Base-by-base conservation (phyloP, 2,113 vertebrate species). In the Merops nubicus region DNA sequence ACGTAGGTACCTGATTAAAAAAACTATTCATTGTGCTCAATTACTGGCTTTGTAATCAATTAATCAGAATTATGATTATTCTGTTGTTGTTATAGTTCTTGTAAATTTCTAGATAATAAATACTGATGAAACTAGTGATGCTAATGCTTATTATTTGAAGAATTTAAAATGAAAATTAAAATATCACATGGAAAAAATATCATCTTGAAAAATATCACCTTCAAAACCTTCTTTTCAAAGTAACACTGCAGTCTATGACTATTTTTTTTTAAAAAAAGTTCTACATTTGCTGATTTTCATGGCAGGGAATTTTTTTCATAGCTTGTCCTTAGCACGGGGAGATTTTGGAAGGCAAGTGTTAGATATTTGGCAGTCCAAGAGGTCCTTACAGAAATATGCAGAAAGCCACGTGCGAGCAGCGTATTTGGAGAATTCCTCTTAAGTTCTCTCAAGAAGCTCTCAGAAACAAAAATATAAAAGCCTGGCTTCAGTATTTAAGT, bases 171-270 rank as follows among this genome's bases (percentile, higher is more conserved):
- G 59, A 60, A 40, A 68, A 42, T 19, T 8, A 20, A 69, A 93
- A 31, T 9, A 40, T 2, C 21, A 6, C 34, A 2, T 2, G 34
- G 73, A 38, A 59, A 36, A 73, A 94, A 33, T 8, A 43, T 1
- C 20, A 5, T 31, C 2, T 2, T 43, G 75, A 51, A 56, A 69
- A 77, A 40, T 1, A 36, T 1, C 34, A 8, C 69, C 36, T 72
- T 69, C 34, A 28, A 47, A 54, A 8, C 5, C 5, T 3, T 2
- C 18, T 22, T 68, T 72, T 36, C 47, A 33, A 73, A 53, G 36
- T 12, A 42, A n/a, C 5, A 0, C 21, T 14, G 31, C 34, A 2
- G 1, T 6, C 2, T 8, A 8, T 3, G 14, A 7, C 4, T 31
- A 1, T 31, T 22, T 57, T 40, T 36, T 29, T 45, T 34, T 0